phyloP scores from a whole-genome alignment of 1,140 invertebrate genomes.

The Plectrocnemia conspersa region DNA sequence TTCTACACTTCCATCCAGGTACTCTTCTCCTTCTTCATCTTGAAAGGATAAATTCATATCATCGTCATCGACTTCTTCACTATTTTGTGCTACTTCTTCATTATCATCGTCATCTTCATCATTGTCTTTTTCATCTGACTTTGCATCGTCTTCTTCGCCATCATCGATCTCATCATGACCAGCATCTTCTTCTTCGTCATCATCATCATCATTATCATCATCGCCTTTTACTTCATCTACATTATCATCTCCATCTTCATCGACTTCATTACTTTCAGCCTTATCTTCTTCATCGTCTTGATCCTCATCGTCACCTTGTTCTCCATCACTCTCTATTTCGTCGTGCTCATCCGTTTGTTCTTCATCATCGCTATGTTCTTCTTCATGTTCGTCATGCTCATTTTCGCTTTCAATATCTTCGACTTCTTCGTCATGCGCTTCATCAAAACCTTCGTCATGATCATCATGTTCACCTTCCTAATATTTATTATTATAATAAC shows the following conservation, averaged over 20 bases:
- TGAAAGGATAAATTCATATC: conserved; percentile 32
- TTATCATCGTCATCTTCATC: conserved; percentile 36
- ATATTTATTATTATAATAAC: conserved; percentile 33
- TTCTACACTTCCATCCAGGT: conserved; percentile 26
- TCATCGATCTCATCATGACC: conserved; percentile 39
- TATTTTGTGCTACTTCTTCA: conserved; percentile 31
- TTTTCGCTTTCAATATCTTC: conserved; percentile 40
- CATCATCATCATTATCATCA: conserved; percentile 39
- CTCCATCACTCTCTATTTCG: conserved; percentile 40
- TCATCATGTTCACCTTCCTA: conserved; percentile 35
- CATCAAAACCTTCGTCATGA: conserved; percentile 36
- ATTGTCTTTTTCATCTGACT: conserved; percentile 36
- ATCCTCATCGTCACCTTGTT: conserved; percentile 38
- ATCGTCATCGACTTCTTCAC: conserved; percentile 34
- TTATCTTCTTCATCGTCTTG: conserved; percentile 38
- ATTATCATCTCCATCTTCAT: conserved; percentile 37
- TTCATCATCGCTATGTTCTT: conserved; percentile 37
- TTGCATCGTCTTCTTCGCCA: conserved; percentile 34
- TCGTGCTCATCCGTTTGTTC: conserved; percentile 38
- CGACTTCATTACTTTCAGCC: conserved; percentile 37
- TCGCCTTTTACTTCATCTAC: conserved; percentile 39
- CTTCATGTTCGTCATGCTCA: conserved; percentile 42
- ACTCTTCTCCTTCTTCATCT: conserved; percentile 35
- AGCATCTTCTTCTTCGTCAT: conserved; percentile 39
- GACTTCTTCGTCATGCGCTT: conserved; percentile 39